Evolutionary conservation across 2,888 invertebrate genomes (phyloP), one percentile per base, ranked within the genome.

Genomic region (Temnothorax unifasciatus): DNA sequence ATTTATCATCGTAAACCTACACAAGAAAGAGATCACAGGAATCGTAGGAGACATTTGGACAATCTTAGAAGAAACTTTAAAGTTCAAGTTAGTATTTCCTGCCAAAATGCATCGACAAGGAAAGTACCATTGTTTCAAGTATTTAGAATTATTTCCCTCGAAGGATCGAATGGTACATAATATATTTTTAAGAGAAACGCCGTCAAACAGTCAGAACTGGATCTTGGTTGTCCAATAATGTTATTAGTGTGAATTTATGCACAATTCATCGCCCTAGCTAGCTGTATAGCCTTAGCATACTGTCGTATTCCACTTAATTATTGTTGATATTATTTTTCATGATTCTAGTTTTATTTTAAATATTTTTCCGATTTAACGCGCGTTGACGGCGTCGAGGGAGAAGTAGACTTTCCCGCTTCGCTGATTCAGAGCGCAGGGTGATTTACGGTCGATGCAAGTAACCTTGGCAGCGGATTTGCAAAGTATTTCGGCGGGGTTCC

Each of bases 41-140:
- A 95, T 93, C 87, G 90, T 95, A 25, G 95, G 95, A 2, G 95
- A 95, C 69, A 91, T 93, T 41, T 95, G 95, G 95, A 92, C 90
- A 15, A 94, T 92, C 69, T 89, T 95, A 9, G 92, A 95, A 82
- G 90, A 94, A 15, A 85, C 90, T 29, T 86, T 95, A 4, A 92
- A 94, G 85, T 95, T 95, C 89, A 94, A 92, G 95, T 95, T 18
- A 11, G 77, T 52, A 54, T 69, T 47, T 21, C 47, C 15, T 2
- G 9, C 18, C 0, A 44, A 44, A 13, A 38, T 25, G 4, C 6
- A 3, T 64, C 41, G 18, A 2, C 6, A 18, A 29, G 8, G 8
- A 64, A 64, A 64, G 15, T 64, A 8, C 2, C 13, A 15, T 64
- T 18, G 18, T 25, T 4, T 11, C n/a, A 34, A 54, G 9, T 25